Conservation (phyloP, 2,113 vertebrate genomes). For the Mirounga angustirostris region DNA sequence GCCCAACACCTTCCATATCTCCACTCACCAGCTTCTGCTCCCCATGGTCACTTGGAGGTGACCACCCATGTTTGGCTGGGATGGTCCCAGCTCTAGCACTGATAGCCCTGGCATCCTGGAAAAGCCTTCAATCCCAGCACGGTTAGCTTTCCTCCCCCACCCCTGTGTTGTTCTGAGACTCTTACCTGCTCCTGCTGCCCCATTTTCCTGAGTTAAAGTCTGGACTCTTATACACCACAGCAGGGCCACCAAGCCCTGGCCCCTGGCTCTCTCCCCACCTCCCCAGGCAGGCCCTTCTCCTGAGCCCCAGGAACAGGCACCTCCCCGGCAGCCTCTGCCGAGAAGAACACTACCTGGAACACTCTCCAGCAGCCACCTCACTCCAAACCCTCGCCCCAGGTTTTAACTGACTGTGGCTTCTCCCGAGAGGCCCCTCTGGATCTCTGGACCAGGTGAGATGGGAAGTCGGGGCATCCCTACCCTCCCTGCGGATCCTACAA, state of each 20-base stretch:
- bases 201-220: neutral
- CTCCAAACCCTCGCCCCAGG: neutral
- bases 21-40: rapidly evolving
- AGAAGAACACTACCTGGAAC: neutral
- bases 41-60: neutral
- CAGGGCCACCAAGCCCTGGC: neutral
- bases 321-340: neutral
- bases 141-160: neutral
- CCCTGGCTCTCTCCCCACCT: neutral
- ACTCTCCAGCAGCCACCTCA: neutral
- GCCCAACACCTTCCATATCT: too few relatives aligned
- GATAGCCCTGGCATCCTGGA: neutral
- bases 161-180: neutral
- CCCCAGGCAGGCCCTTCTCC: neutral
- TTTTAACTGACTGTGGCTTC: neutral
- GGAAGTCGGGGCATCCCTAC: neutral
- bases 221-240: neutral
- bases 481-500: neutral
- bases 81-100: neutral
- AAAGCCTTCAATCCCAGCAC: too few relatives aligned
- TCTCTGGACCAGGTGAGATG: neutral
- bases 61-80: neutral
- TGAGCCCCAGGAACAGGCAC: neutral
- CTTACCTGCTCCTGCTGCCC: too few relatives aligned
- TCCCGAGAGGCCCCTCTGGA: neutral